phyloP scores from a whole-genome alignment of 2,888 invertebrate species.

The Lamproptera curius region DNA sequence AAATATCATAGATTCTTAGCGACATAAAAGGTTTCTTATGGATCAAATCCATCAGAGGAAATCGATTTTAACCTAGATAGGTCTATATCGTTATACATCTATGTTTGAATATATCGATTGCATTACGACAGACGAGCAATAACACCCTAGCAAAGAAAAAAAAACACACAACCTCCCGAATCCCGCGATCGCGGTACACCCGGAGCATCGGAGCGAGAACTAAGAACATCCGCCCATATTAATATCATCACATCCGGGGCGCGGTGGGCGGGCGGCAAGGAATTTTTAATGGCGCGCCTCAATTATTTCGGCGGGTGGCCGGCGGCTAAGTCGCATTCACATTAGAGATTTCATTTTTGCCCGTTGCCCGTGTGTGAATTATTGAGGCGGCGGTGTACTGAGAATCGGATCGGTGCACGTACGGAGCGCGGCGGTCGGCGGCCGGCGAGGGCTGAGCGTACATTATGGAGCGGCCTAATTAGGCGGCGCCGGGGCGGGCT shows the following conservation, averaged over 20 bases:
- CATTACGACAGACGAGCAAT: too few species aligned
- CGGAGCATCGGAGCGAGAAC: too few species aligned
- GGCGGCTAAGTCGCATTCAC: constrained; percentile 71
- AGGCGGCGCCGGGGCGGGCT: constrained; percentile 49
- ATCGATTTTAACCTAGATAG: too few species aligned
- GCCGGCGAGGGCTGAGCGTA: constrained; percentile 67
- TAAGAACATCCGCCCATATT: constrained; percentile 55
- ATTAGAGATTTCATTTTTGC: constrained; percentile 76
- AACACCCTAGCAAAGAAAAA: too few species aligned
- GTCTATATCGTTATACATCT: too few species aligned
- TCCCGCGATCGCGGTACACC: too few species aligned
- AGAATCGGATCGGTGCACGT: constrained; percentile 61
- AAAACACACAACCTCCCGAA: too few species aligned
- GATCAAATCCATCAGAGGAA: too few species aligned
- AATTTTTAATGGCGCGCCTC: constrained; percentile 76
- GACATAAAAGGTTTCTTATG: too few species aligned
- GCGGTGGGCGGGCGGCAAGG: constrained; percentile 64
- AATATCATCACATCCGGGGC: constrained; percentile 75
- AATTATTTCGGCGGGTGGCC: constrained; percentile 68
- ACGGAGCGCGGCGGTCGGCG: constrained; percentile 54
- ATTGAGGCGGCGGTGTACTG: constrained; percentile 67
- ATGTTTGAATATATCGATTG: too few species aligned
- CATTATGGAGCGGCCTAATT: constrained; percentile 74
- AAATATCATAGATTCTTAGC: too few species aligned
- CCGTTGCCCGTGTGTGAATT: constrained; percentile 45